Evolutionary conservation across 2,113 vertebrate species (phyloP).

Genomic region (Synodontis membranacea): DNA sequence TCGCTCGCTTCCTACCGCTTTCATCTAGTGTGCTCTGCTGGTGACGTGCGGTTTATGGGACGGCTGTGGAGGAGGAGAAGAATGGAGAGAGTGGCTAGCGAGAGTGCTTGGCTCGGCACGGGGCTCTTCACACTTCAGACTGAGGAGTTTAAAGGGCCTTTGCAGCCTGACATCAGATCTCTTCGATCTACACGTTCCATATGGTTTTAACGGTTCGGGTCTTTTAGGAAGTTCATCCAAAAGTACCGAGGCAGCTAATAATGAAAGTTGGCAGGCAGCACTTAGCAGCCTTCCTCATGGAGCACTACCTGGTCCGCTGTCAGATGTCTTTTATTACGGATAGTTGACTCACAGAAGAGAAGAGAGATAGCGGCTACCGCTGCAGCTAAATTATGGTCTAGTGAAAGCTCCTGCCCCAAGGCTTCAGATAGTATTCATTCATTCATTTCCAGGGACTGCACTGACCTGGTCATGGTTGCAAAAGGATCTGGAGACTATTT

Average conservation of each 20-base stretch:
- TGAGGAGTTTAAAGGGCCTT: background rate
- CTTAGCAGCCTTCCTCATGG: background rate
- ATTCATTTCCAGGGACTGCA: background rate
- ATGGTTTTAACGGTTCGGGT: background rate
- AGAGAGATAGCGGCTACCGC: background rate
- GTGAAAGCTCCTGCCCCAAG: background rate
- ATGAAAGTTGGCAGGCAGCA: background rate
- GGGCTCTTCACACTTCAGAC: conserved; percentile 36
- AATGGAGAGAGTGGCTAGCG: conserved; percentile 49
- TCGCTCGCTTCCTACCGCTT: conserved; percentile 54
- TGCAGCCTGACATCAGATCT: background rate
- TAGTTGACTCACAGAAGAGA: background rate
- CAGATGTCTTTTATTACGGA: background rate
- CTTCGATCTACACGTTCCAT: background rate
- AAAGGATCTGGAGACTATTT: background rate
- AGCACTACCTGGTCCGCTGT: background rate
- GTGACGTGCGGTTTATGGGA: conserved; percentile 57
- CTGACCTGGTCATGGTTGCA: background rate
- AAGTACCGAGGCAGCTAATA: background rate
- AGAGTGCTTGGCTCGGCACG: conserved; percentile 43
- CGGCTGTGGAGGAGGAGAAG: conserved; percentile 16
- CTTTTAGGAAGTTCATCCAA: conserved; percentile 13
- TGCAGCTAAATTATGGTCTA: background rate
- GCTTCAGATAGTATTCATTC: background rate
- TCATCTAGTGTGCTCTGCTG: conserved; percentile 64